Base-by-base conservation (phyloP, 2,797 vertebrate genomes). In the Orestias chungarensis region DNA sequence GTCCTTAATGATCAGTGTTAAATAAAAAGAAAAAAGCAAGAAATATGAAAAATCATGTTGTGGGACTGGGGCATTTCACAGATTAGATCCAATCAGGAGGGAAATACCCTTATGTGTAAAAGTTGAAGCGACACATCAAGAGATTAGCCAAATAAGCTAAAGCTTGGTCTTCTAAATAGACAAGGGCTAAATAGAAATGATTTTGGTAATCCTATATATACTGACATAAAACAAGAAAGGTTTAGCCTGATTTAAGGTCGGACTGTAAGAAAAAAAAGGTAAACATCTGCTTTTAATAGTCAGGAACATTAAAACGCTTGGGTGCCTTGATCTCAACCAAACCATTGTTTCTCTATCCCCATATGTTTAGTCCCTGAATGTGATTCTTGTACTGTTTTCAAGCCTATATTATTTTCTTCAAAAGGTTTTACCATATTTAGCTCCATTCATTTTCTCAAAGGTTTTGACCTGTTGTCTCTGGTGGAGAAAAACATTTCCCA, bases 31-130 rank as follows among this genome's bases (percentile, higher is more conserved):
- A 33, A 17, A 33, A 20, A 20, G 1, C 15, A 25, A 52, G 50
- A 12, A 31, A 9, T 12, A 23, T 25, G 49, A 10, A n/a, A 10
- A 50, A 50, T 4, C 10, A 11, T 50, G 23, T n/a, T 50, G n/a
- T 50, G n/a, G 49, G n/a, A 50, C 49, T 50, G 49, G 49, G n/a
- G 49, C 49, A 50, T 50, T 50, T 50, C 49, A 50, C 49, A 50
- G 25, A 25, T n/a, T 25, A 50, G 23, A 49, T 17, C 23, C 49
- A n/a, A 25, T 9, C 49, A 50, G n/a, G 12, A 50, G 49, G n/a
- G n/a, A 50, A 50, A 50, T 25, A 3, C 27, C n/a, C 27, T 29
- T 27, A 54, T 1, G 47, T n/a, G 7, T 18, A 49, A 49, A 49
- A 23, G 20, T 49, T 49, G 27, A 59, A 23, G 17, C 17, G 10